Conservation (phyloP, 2,113 vertebrate genomes). For the Panthera leo region DNA sequence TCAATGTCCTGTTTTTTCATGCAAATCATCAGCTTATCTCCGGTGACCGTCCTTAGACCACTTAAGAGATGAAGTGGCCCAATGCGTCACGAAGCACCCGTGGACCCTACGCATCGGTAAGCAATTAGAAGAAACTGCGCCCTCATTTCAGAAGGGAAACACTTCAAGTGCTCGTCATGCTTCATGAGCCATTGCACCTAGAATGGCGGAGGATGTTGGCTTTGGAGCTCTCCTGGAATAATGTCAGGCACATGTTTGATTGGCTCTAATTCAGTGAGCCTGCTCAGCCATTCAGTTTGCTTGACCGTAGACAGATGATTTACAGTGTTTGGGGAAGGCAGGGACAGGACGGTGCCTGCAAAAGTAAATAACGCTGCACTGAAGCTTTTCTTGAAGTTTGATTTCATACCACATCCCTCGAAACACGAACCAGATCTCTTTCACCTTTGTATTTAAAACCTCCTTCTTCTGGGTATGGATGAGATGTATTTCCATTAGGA, state of each 20-base stretch:
- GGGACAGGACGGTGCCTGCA: neutral
- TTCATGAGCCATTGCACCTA: neutral
- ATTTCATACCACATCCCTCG: neutral
- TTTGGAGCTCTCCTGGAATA: neutral
- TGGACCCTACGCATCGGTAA: neutral
- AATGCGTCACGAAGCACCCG: neutral
- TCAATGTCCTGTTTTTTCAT: neutral
- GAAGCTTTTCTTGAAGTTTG: slow-evolving; percentile 7
- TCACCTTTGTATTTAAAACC: neutral
- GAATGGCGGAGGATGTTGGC: neutral
- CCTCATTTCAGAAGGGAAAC: neutral
- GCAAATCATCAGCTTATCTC: neutral
- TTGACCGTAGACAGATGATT: neutral
- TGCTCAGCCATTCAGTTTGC: neutral
- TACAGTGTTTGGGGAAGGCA: neutral
- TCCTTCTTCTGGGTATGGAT: neutral
- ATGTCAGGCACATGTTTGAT: neutral
- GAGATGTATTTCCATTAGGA: neutral
- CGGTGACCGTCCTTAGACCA: neutral
- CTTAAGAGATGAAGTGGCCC: neutral
- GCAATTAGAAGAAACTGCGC: neutral
- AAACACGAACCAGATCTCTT: neutral
- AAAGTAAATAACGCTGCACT: neutral
- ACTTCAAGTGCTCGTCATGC: neutral
- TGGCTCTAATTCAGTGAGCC: neutral